These are phyloP conservation scores for Nephrotoma guestfalica DNA, from an alignment of 2,888 invertebrate species.

Conservation along the genomic window DNA sequence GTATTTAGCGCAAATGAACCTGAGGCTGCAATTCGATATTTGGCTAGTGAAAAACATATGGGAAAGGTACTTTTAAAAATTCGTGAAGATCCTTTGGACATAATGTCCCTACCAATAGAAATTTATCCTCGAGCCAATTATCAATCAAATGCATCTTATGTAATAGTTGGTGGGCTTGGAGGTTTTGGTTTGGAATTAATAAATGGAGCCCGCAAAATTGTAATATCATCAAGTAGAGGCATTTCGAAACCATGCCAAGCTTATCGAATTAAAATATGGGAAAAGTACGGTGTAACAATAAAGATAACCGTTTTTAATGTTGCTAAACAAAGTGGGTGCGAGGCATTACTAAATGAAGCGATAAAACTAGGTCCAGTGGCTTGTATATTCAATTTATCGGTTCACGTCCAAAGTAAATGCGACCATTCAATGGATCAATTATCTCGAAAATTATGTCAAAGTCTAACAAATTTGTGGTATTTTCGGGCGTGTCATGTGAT, in stretches of 20 bases:
- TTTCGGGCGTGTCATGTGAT: slow-evolving; percentile 37
- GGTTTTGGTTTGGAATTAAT: slow-evolving; percentile 72
- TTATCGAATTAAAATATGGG: slow-evolving; percentile 44
- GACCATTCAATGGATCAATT: slow-evolving; percentile 45
- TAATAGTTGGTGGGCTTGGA: slow-evolving; percentile 51
- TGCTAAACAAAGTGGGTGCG: slow-evolving; percentile 53
- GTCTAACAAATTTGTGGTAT: slow-evolving; percentile 68
- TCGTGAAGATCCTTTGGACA: slow-evolving; percentile 18
- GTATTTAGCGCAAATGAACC: slow-evolving; percentile 49
- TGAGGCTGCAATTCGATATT: slow-evolving; percentile 54
- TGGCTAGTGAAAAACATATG: slow-evolving; percentile 60
- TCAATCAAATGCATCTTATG: slow-evolving; percentile 30
- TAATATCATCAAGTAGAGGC: slow-evolving; percentile 70
- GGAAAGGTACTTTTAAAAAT: slow-evolving; percentile 48
- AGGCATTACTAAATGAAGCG: slow-evolving; percentile 48
- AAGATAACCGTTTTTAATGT: slow-evolving; percentile 56
- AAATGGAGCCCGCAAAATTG: slow-evolving; percentile 42
- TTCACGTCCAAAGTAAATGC: slow-evolving; percentile 72
- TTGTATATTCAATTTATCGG: slow-evolving; percentile 83
- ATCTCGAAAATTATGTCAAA: slow-evolving; percentile 35
- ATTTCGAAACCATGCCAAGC: slow-evolving; percentile 70
- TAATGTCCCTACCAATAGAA: slow-evolving; percentile 20
- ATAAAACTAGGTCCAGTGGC: slow-evolving; percentile 51
- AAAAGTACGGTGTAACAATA: slow-evolving; percentile 47
- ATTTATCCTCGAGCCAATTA: slow-evolving; percentile 24